Evolutionary conservation across 2,113 vertebrate genomes (phyloP), one percentile per base, ranked within the genome.

Genomic region (Archocentrus centrarchus): DNA sequence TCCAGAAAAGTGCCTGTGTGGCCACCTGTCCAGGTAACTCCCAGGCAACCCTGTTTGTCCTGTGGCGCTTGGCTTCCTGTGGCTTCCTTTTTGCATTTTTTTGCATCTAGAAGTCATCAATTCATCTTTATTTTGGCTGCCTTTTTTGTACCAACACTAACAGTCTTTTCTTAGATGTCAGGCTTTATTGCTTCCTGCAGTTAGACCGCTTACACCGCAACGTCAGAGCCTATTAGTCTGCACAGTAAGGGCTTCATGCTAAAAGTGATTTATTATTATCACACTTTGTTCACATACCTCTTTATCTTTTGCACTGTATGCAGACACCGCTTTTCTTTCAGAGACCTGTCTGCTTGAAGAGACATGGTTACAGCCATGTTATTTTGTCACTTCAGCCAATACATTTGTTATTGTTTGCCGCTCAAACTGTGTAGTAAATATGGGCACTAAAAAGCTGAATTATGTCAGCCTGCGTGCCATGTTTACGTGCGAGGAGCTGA

Each of bases 1-100:
- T 98, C 96, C 98, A 99, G 98, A 99, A 99, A 97, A 99, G 97
- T 82, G 97, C 97, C 96, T 99, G 98, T 91, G 97, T 98, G 95
- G 97, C 98, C 95, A 97, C 98, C 94, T 99, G 98, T 97, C 98
- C 98, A 98, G 98, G 94, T 94, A 94, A 94, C 89, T 92, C 91
- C 93, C 90, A 87, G 93, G 92, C 91, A 89, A 91, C 88, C 88
- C 76, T 78, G 79, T 91, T 88, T 92, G 92, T 94, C 91, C 93
- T 92, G 89, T 91, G 90, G 89, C 63, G 83, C 92, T 94, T 92
- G 89, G 92, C 93, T 94, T 91, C 91, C 86, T 85, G 87, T 94
- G 93, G 92, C 90, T 95, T 93, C 86, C 84, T 75, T 90, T 90
- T 81, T 86, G 76, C 82, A 82, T 90, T 93, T 83, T 79, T 89